Percentiles rank a stretch among this genome's conserved stretches.
phyloP scores from a whole-genome alignment of 1,140 invertebrate genomes.

The Dolichoris vasculosae region DNA sequence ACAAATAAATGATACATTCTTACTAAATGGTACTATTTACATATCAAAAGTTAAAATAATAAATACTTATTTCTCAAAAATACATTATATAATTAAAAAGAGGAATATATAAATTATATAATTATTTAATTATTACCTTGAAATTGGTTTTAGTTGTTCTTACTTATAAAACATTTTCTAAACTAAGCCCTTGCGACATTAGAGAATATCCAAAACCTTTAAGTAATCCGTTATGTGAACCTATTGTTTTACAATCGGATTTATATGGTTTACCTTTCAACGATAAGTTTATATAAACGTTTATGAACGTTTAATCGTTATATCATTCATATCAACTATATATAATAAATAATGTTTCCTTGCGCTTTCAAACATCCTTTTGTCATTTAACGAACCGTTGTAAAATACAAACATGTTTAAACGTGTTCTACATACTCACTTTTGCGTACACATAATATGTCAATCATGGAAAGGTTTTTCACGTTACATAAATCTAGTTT shows the following conservation, averaged over 20 bases:
- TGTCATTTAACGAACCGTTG: not conserved
- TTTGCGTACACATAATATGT: not conserved
- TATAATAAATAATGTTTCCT: not conserved
- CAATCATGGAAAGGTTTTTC: not conserved
- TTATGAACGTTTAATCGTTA: not conserved
- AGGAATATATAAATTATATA: too few relatives aligned
- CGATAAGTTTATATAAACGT: not conserved
- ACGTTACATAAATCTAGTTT: not conserved
- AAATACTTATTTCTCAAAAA: too few relatives aligned
- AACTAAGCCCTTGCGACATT: not conserved
- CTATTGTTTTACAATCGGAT: not conserved
- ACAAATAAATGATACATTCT: not conserved
- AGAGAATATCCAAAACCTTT: not conserved
- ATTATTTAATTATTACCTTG: too few relatives aligned
- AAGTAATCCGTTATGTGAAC: not conserved
- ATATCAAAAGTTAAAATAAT: too few relatives aligned
- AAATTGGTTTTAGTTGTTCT: too few relatives aligned
- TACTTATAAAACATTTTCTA: too few relatives aligned
- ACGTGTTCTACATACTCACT: not conserved
- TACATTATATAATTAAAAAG: too few relatives aligned
- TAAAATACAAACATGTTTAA: not conserved
- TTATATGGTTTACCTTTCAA: not conserved
- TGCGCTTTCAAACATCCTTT: not conserved
- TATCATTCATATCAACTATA: not conserved
- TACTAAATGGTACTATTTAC: too few relatives aligned